Percentiles rank a stretch among this genome's conserved stretches.
Conservation (phyloP, 2,797 vertebrate genomes). For the Botia almorhae region DNA sequence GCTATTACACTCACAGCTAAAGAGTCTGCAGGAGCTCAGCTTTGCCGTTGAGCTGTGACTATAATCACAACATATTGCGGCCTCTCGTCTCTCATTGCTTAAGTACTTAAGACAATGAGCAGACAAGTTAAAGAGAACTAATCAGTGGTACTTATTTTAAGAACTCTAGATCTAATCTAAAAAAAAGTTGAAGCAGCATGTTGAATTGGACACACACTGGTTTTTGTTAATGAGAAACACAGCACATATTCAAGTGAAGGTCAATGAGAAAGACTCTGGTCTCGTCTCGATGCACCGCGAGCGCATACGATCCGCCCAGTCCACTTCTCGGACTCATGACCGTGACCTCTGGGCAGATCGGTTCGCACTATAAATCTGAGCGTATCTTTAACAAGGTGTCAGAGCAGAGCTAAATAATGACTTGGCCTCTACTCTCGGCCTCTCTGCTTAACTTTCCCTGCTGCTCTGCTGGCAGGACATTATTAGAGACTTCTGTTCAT, state of each 20-base stretch:
- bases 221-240: constrained; percentile 24
- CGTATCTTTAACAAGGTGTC: constrained; percentile 63
- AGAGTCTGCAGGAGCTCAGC: too few species aligned
- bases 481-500: constrained; percentile 46
- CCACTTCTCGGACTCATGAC: constrained; percentile 23
- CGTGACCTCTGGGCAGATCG: constrained; percentile 39
- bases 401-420: constrained; percentile 60
- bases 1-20: too few species aligned
- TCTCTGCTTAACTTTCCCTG: constrained; percentile 22
- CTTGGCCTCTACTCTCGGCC: constrained; percentile 51
- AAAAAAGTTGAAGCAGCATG: not conserved
- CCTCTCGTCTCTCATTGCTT: too few species aligned
- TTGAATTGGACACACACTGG: constrained; percentile 7
- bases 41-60: too few species aligned
- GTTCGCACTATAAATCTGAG: constrained; percentile 48
- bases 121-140: not conserved
- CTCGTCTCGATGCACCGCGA: not conserved
- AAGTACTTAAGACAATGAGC: not conserved
- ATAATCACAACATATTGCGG: too few species aligned
- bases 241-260: constrained; percentile 11
- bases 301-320: constrained; percentile 9
- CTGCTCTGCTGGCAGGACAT: constrained; percentile 49
- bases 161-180: not conserved
- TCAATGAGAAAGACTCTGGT: constrained; percentile 1
- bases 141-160: not conserved